A percentile compares a stretch with the other conserved stretches of the same genome.
phyloP scores from a whole-genome alignment of 92 coral and sea anemone species.

The Siderastrea siderea region DNA sequence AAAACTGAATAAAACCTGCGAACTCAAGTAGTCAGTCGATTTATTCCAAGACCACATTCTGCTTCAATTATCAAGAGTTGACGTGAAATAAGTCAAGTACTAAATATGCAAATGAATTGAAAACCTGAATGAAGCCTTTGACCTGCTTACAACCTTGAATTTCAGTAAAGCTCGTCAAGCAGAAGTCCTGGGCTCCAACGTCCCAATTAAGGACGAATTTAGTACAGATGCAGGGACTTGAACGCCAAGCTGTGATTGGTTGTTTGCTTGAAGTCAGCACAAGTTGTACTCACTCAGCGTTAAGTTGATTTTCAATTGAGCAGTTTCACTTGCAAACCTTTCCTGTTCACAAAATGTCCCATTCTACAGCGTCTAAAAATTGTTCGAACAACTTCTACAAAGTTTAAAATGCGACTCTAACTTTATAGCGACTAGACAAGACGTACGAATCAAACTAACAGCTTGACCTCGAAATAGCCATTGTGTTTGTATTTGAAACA shows the following conservation, averaged over 20 bases:
- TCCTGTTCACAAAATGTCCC: too few species aligned
- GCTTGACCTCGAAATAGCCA: neutral
- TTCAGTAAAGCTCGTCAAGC: neutral
- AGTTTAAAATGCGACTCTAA: neutral
- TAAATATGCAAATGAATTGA: neutral
- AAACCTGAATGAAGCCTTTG: neutral
- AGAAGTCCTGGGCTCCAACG: slow-evolving; percentile 10
- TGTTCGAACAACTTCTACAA: neutral
- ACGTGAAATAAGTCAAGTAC: neutral
- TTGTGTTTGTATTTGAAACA: too few species aligned
- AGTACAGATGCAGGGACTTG: neutral
- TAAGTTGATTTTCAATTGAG: neutral
- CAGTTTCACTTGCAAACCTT: too few species aligned
- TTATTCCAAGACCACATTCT: neutral
- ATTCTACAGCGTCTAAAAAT: neutral
- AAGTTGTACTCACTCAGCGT: slow-evolving; percentile 53
- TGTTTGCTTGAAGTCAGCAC: slow-evolving; percentile 42
- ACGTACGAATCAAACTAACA: neutral
- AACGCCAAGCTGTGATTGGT: slow-evolving; percentile 32
- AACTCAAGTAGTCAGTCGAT: too few species aligned
- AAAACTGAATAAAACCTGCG: neutral
- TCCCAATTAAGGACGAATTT: neutral
- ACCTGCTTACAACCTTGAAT: neutral
- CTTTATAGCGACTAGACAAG: neutral
- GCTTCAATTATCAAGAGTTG: too few species aligned